Base-by-base conservation (phyloP, 2,888 invertebrate genomes). In the Ophion ventricosus region DNA sequence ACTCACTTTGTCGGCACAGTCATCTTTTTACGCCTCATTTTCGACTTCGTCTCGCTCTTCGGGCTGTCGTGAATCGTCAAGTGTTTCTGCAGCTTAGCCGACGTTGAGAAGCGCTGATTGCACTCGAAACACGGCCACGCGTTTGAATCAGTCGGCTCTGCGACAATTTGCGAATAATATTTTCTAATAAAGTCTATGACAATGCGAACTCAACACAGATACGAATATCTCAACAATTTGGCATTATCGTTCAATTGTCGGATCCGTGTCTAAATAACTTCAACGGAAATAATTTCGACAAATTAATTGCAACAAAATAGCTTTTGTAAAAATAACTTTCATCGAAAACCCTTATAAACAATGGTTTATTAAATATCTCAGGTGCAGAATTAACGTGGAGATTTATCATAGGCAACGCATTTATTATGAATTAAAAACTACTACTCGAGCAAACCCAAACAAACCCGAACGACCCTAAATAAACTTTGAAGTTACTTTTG, bases 101-200 rank as follows among this genome's bases (percentile, higher is more conserved):
- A 95, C 0, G 95, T 94, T 3, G 93, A 88, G 92, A 96, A 96
- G 70, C 93, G 93, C 84, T 94, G 93, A 70, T 95, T 94, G 89
- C 96, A 96, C 89, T 96, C 96, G 88, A 94, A 95, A 90, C 96
- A 96, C 26, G 95, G 94, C 95, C 95, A 96, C 20, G 93, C 92
- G 86, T 94, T 94, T 25, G 93, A 91, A 75, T 92, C 91, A 78
- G 91, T 90, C 25, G 61, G 26, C 56, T 82, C 81, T 86, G 29
- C 2, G 17, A 8, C 54, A 64, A 61, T 63, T 54, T 43, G 14
- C 17, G 14, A 25, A 66, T 23, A 49, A 49, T 17, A 10, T 25
- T 14, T 43, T n/a, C 0, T 23, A 82, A 72, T 8, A 64, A 64
- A 29, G 7, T 14, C 5, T 11, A 10, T 26, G 14, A 0, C 29